A percentile compares a stretch with the other conserved stretches of the same genome.
phyloP scores from a whole-genome alignment of 2,888 invertebrate species.

The Agrochola litura region DNA sequence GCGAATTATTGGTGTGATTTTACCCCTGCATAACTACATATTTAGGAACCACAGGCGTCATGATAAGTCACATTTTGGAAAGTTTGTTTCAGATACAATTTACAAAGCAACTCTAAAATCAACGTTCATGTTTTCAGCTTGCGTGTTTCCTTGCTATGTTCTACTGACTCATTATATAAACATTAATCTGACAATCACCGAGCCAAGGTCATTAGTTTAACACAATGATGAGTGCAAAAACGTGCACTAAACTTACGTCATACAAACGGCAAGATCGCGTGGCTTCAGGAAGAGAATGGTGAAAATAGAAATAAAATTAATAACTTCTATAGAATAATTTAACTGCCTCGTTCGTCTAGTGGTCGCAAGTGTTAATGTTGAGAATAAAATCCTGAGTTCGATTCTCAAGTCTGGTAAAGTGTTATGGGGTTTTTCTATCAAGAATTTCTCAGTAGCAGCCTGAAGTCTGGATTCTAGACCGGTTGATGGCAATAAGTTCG shows the following conservation, averaged over 20 bases:
- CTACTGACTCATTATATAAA: slow-evolving; percentile 31
- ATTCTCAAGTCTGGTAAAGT: too few relatives aligned
- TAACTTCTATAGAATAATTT: too few relatives aligned
- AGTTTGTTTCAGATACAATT: not conserved
- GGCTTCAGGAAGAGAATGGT: slow-evolving; percentile 13
- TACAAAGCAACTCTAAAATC: not conserved
- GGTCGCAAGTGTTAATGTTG: too few relatives aligned
- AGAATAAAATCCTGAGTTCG: too few relatives aligned
- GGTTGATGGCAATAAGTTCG: too few relatives aligned
- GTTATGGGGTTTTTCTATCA: too few relatives aligned
- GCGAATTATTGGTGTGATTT: not conserved
- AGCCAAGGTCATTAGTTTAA: slow-evolving; percentile 31
- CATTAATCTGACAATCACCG: slow-evolving; percentile 34
- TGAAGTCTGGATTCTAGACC: too few relatives aligned
- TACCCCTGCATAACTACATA: not conserved
- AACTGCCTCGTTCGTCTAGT: too few relatives aligned
- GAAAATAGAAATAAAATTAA: not conserved
- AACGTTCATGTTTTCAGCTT: slow-evolving; percentile 12
- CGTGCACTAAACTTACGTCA: slow-evolving; percentile 28
- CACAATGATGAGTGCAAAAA: slow-evolving; percentile 36
- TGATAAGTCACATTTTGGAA: not conserved
- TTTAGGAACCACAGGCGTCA: not conserved
- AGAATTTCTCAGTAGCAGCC: too few relatives aligned
- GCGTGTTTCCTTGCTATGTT: slow-evolving; percentile 14
- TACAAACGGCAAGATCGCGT: slow-evolving; percentile 1